Percentiles rank a stretch among this genome's conserved stretches.
phyloP scores from a whole-genome alignment of 2,113 vertebrate species.

The Craseonycteris thonglongyai region DNA sequence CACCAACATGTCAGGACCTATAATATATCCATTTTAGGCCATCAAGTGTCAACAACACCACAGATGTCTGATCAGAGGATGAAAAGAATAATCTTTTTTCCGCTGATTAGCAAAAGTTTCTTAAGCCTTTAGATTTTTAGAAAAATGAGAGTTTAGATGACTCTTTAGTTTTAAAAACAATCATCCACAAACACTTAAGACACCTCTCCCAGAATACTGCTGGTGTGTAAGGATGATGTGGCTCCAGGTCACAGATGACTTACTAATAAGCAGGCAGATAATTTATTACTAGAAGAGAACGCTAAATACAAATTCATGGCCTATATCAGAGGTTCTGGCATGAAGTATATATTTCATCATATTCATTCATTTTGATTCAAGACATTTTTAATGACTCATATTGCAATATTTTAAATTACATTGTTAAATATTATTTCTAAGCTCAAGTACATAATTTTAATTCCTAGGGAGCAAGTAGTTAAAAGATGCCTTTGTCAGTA shows the following conservation, averaged over 20 bases:
- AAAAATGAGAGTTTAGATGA: neutral
- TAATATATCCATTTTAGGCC: neutral
- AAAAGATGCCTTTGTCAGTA: neutral
- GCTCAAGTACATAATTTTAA: neutral
- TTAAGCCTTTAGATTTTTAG: neutral
- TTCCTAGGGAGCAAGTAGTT: neutral
- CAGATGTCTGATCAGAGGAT: neutral
- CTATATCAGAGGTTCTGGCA: neutral
- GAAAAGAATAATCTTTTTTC: neutral
- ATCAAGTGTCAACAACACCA: neutral
- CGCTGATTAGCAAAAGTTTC: too few species aligned
- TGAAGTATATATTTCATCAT: neutral
- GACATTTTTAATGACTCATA: neutral
- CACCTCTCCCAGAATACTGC: neutral
- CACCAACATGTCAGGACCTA: neutral
- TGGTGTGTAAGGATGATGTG: neutral
- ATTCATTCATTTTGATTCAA: conserved; percentile 2
- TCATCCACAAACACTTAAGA: neutral
- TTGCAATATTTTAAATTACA: neutral
- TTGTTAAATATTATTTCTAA: neutral
- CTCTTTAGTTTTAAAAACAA: conserved; percentile 7
- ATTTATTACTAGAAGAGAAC: neutral
- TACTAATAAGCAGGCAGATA: neutral
- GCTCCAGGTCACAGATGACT: neutral
- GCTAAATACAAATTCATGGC: neutral